Evolutionary conservation across 2,113 vertebrate species (phyloP), one percentile per base, ranked within the genome.

Genomic region (Tretioscincus oriximinensis): DNA sequence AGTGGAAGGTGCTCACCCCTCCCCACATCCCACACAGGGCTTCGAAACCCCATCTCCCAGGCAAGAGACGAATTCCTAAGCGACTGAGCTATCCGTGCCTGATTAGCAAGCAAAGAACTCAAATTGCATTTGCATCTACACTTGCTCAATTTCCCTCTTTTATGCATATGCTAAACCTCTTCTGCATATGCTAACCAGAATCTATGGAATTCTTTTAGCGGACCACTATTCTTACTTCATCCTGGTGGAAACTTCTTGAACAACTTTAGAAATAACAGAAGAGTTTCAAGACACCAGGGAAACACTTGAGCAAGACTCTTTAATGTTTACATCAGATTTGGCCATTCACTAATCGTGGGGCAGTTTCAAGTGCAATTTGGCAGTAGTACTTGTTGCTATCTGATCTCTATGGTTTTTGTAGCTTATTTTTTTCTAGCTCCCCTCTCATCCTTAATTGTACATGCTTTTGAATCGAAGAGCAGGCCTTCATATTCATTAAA

Each of bases 401-500:
- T 87, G 81, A 80, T 84, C 68, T 72, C 86, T 80, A 73, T 81
- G 88, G 81, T 88, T 84, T 74, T 84, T 83, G 49, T 76, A 51
- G 24, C 77, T 82, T 26, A 73, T 61, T 75, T 86, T n/a, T 75
- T 81, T 86, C 85, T 73, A 21, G 8, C 78, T 70, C 88, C 84
- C 64, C 65, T 86, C 28, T 72, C 86, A 83, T 70, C 72, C 31
- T 71, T 63, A 54, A 84, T 89, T 91, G 81, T 91, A 92, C 90
- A 91, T 92, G 80, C 89, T 76, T 94, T 90, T 86, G 88, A 92
- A 94, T 90, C 90, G 88, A 94, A 76, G 72, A 68, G 84, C 90
- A 94, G 92, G 91, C 86, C 89, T 89, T 20, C 3, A 93, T 93
- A 94, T 93, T 92, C 91, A 93, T 93, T 94, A 95, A 93, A 94